Evolutionary conservation across 1,140 invertebrate genomes (phyloP), one percentile per base, ranked within the genome.

Genomic region (Arctopsyche grandis): DNA sequence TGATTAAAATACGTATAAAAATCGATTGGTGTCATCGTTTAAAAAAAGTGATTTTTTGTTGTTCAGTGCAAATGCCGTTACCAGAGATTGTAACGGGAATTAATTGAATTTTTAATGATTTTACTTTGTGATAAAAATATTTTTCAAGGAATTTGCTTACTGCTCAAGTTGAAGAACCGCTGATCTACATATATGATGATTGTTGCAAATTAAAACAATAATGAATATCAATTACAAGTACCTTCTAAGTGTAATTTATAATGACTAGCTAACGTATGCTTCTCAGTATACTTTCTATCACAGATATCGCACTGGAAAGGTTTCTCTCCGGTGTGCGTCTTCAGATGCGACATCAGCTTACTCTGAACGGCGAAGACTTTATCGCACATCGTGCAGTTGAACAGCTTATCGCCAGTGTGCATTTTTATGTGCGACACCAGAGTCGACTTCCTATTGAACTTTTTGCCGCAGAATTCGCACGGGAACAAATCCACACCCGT

Each of bases 241-340:
- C 74, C 81, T 76, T 82, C 81, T 5, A 82, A 22, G 63, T 82
- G 81, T 16, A 82, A 26, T 46, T 71, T 58, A 16, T 78, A 80
- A 69, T 82, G 81, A 46, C 56, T 75, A 9, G 52, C 60, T 14
- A 82, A 85, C 96, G 97, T 70, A 46, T 82, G 76, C 14, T 78
- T 79, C 46, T 82, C 81, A 0, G 79, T 79, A 69, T 82, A 93
- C 75, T 90, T 90, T 83, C 92, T 92, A 69, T 90, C 90, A 83
- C 92, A 93, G 7, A 92, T 83, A 83, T 91, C 89, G 84, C 91
- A 93, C 79, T 89, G 89, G 83, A 92, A 91, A 10, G 90, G 90
- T 83, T 92, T 93, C 71, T 89, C 85, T 26, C 91, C 91, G 0
- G 90, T 91, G 83, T 93, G 92, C 7, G 90, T 91, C 85, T 92